Evolutionary conservation across 2,888 invertebrate species (phyloP).

Genomic region (Nasonovia ribisnigri): DNA sequence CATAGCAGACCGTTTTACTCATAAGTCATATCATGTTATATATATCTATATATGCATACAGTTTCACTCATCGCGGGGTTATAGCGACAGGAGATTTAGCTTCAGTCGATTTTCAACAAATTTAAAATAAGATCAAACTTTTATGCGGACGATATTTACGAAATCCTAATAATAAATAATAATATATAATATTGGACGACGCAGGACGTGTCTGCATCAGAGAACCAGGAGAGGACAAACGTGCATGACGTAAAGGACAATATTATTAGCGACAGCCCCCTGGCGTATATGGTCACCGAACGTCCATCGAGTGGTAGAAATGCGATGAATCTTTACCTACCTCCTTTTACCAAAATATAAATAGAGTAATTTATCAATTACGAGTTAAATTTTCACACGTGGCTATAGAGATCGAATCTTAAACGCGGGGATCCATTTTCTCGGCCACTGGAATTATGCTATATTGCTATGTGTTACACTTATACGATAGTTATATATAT

Average conservation of each 20-base stretch:
- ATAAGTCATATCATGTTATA: too few species aligned
- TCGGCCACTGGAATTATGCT: neutral
- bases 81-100: neutral
- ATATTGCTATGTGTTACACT: neutral
- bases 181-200: neutral
- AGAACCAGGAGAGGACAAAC: neutral
- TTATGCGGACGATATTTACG: neutral
- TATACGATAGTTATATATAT: neutral
- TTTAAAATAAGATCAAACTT: neutral
- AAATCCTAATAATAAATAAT: neutral
- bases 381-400: neutral
- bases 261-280: neutral
- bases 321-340: neutral
- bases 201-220: neutral
- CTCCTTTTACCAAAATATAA: neutral
- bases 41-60: too few species aligned
- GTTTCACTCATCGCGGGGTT: neutral
- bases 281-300: neutral
- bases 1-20: neutral
- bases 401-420: neutral
- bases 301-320: neutral
- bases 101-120: neutral
- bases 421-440: neutral
- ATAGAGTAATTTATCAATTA: neutral
- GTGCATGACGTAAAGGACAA: neutral